phyloP scores from a whole-genome alignment of 2,888 invertebrate genomes.

The Pyrgus malvae region DNA sequence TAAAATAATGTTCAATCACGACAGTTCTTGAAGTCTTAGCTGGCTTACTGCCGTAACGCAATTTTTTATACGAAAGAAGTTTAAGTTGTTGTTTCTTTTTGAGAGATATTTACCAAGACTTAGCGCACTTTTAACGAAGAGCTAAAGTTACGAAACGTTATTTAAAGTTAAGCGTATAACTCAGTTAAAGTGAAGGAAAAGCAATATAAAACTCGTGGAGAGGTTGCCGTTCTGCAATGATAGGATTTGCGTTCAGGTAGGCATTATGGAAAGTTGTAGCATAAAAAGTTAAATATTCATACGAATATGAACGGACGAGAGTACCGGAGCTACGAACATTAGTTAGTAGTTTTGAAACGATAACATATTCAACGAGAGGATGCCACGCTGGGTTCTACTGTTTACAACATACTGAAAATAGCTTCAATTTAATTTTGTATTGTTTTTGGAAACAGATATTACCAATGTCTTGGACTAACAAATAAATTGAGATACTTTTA shows the following conservation, averaged over 20 bases:
- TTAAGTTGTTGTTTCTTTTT: neutral
- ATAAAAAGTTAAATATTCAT: conserved; percentile 26
- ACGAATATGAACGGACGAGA: neutral
- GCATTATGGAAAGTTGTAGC: conserved; percentile 28
- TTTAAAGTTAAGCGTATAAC: conserved; percentile 14
- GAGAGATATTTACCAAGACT: neutral
- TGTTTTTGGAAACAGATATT: too few species aligned
- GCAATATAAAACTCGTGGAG: conserved; percentile 29
- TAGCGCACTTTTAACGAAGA: neutral
- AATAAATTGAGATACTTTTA: too few species aligned
- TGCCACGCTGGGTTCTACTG: neutral
- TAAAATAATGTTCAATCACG: too few species aligned
- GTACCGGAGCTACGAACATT: conserved; percentile 30
- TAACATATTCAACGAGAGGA: conserved; percentile 20
- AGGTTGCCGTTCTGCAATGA: conserved; percentile 20
- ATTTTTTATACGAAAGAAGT: neutral
- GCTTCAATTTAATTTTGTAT: too few species aligned
- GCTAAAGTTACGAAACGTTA: conserved; percentile 1
- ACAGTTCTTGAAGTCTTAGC: too few species aligned
- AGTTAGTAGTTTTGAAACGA: conserved; percentile 33
- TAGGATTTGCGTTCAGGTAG: conserved; percentile 19
- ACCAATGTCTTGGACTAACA: too few species aligned
- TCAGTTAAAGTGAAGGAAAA: conserved; percentile 11
- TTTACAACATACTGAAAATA: too few species aligned
- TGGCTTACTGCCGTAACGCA: neutral